Base-by-base conservation (phyloP, 2,888 invertebrate genomes). In the Lasius platythorax region DNA sequence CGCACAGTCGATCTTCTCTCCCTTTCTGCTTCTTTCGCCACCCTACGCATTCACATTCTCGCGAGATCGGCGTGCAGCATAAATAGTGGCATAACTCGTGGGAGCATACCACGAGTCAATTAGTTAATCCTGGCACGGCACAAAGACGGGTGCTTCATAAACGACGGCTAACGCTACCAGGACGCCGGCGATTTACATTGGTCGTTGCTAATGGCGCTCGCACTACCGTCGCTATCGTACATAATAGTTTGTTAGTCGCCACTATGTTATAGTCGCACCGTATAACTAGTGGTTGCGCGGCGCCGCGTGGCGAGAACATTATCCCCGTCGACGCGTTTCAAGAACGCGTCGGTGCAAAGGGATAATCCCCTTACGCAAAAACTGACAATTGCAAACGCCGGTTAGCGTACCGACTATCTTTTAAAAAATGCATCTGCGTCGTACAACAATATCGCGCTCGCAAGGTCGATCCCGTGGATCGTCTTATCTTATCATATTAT, bases 31-130 rank as follows among this genome's bases (percentile, higher is more conserved):
- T 23, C 12, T 3, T 50, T 43, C 18, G 12, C 9, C 11, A 58
- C 28, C 28, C 46, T n/a, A 2, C 73, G 15, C 46, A 18, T 11
- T 53, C 56, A 90, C 86, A 64, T 12, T 5, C 86, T 85, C 87
- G 86, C 86, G 76, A 84, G 84, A 85, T 86, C 84, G 72, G 58
- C 61, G 84, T 70, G 70, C 70, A 46, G 90, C 85, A 84, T 85
- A 90, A 90, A 90, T 84, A 90, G 90, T 90, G 89, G 90, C 90
- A 89, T 90, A 90, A 89, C 90, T 90, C 88, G 87, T 84, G 75
- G 83, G 85, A 73, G 87, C 85, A 82, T 86, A 90, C 83, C 90
- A 85, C 87, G 74, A 88, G 89, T 90, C 91, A 90, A 91, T 91
- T 91, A 89, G 91, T 86, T 87, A 68, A 53, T 82, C 66, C 56